Percentiles rank a stretch among this genome's conserved stretches.
phyloP scores from a whole-genome alignment of 2,888 invertebrate genomes.

The Epinotia nisella region DNA sequence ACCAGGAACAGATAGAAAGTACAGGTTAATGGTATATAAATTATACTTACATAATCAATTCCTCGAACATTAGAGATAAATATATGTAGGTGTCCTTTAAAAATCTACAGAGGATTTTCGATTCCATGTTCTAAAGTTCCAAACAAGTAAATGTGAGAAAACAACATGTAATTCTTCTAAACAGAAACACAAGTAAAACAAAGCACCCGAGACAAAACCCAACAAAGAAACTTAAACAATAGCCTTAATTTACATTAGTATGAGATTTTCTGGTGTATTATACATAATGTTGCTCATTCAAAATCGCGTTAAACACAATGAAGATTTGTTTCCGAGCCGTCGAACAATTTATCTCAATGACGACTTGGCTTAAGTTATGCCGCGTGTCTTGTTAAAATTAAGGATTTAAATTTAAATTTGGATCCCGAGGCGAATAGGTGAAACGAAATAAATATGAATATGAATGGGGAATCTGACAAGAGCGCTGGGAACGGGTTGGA shows the following conservation, averaged over 20 bases:
- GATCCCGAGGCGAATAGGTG: constrained; percentile 76
- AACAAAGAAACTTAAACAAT: constrained; percentile 68
- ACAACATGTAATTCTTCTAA: not conserved
- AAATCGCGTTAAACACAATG: constrained; percentile 71
- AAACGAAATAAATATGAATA: constrained; percentile 85
- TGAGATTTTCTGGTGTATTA: constrained; percentile 77
- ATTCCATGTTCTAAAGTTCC: not conserved
- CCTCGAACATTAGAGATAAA: no score
- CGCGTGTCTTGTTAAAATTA: constrained; percentile 80
- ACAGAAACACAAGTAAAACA: constrained; percentile 10
- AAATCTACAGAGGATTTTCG: no score
- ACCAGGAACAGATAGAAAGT: no score
- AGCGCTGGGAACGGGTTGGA: constrained; percentile 74
- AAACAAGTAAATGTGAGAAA: not conserved
- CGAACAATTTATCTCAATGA: constrained; percentile 70
- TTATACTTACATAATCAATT: no score
- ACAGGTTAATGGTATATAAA: no score
- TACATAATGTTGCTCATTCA: constrained; percentile 73
- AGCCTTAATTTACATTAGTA: constrained; percentile 77
- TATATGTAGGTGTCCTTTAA: no score
- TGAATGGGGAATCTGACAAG: constrained; percentile 82
- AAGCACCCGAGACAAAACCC: constrained; percentile 4
- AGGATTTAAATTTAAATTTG: constrained; percentile 79
- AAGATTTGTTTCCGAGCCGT: constrained; percentile 74
- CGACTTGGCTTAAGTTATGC: constrained; percentile 58